Evolutionary conservation across 2,113 vertebrate species (phyloP).

Genomic region (Oncorhynchus mykiss): DNA sequence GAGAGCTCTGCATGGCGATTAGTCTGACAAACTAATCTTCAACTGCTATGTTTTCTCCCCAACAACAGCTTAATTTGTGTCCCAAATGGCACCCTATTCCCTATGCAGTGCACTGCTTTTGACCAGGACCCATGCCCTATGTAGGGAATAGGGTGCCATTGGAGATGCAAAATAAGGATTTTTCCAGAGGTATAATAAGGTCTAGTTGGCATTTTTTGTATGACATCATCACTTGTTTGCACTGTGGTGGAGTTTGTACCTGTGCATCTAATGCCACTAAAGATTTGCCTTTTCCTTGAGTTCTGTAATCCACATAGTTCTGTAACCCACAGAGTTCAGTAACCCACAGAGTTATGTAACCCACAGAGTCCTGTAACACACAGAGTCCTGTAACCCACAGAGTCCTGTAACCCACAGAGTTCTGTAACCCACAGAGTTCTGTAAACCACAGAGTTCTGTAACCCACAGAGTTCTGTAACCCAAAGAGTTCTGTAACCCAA

Average conservation of each 20-base stretch:
- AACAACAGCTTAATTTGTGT: not conserved
- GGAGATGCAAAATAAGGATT: not conserved
- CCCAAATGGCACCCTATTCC: no score
- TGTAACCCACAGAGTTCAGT: not conserved
- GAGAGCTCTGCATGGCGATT: conserved; percentile 21
- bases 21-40: conserved; percentile 38
- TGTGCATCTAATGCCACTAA: not conserved
- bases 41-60: conserved; percentile 5
- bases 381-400: not conserved
- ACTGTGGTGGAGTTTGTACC: not conserved
- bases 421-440: not conserved
- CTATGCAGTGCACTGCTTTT: no score
- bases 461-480: not conserved
- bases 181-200: conserved; percentile 8
- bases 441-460: not conserved
- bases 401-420: not conserved
- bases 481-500: not conserved
- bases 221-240: conserved; percentile 21
- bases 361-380: not conserved
- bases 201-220: conserved; percentile 6
- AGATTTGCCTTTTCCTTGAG: not conserved
- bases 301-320: not conserved
- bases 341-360: not conserved
- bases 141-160: no score
- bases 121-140: no score